A percentile compares a stretch with the other conserved stretches of the same genome.
Conservation (phyloP, 2,113 vertebrate genomes). For the Chlorodrepanis virens region DNA sequence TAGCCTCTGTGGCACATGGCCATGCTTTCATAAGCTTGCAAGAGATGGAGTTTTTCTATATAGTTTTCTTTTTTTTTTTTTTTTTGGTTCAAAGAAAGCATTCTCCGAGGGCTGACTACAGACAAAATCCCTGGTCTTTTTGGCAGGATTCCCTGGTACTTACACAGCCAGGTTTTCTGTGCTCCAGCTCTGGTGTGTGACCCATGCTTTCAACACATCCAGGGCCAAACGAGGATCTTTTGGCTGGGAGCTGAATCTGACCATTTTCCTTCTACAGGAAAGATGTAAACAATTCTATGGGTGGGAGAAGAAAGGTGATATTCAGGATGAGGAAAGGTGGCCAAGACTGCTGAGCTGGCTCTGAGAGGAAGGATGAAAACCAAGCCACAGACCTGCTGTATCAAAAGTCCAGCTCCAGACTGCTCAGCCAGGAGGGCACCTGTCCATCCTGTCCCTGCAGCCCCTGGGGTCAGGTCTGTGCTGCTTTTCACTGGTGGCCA, state of each 20-base stretch:
- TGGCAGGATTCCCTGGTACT: constrained; percentile 6
- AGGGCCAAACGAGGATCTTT: not conserved
- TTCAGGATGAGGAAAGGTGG: not conserved
- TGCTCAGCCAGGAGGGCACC: not conserved
- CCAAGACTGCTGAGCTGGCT: not conserved
- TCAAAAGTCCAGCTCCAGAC: not conserved
- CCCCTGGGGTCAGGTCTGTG: not conserved
- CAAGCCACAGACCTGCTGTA: not conserved
- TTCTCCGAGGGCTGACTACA: not conserved
- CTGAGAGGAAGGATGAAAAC: not conserved
- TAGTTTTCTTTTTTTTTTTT: not conserved
- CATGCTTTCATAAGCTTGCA: not conserved
- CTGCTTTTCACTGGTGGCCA: not conserved
- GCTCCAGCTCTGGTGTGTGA: not conserved
- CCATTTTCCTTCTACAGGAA: not conserved
- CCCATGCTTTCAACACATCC: not conserved
- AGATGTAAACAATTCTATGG: not conserved
- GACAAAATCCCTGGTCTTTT: not conserved
- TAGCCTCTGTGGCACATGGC: not conserved
- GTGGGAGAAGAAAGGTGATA: not conserved
- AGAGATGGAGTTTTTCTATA: not conserved
- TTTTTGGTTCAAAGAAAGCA: not conserved
- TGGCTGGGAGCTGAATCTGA: not conserved
- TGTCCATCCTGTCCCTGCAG: not conserved
- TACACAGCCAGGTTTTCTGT: not conserved